Evolutionary conservation across 2,113 vertebrate species (phyloP), one percentile per base, ranked within the genome.

Genomic region (Murina feae): DNA sequence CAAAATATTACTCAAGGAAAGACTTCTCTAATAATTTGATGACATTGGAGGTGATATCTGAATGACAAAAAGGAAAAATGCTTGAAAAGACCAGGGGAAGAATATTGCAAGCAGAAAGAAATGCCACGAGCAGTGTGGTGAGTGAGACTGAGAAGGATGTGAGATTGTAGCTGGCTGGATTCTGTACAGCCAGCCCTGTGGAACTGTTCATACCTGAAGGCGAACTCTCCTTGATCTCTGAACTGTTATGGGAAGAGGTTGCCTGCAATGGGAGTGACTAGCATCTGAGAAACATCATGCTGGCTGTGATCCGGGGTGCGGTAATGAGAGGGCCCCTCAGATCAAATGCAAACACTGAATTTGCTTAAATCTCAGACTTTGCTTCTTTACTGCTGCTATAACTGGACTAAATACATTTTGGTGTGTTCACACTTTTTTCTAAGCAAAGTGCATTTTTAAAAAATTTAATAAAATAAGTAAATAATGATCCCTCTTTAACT

Each of bases 361-460:
- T 68, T 5, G 1, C 23, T 37, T 78, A 23, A 71, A 47, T 25
- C 12, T 39, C 25, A n/a, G 6, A 55, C 21, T 49, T 60, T 28
- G 10, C 1, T 10, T 47, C 47, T 93, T 72, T 0, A 35, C 2
- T 74, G 35, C 4, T 68, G 18, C 6, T 60, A 21, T 58, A 44
- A 17, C 11, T 83, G 30, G n/a, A 47, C 86, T 75, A 76, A 86
- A 75, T 42, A 69, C 49, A 37, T 65, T 93, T 83, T 25, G 2
- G 13, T 92, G 58, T 51, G 6, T n/a, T 80, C 47, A 68, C 0
- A 20, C 16, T 69, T 94, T 68, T 8, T 39, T 88, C 32, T 71
- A 88, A 85, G 58, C 17, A 91, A 84, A 60, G 3, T 69, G 6
- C 3, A 69, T 83, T 66, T 60, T 75, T 90, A 66, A 63, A 68